Percentiles rank a stretch among this genome's conserved stretches.
Evolutionary conservation across 2,797 vertebrate species (phyloP).

Genomic region (Enteromius treurensis): DNA sequence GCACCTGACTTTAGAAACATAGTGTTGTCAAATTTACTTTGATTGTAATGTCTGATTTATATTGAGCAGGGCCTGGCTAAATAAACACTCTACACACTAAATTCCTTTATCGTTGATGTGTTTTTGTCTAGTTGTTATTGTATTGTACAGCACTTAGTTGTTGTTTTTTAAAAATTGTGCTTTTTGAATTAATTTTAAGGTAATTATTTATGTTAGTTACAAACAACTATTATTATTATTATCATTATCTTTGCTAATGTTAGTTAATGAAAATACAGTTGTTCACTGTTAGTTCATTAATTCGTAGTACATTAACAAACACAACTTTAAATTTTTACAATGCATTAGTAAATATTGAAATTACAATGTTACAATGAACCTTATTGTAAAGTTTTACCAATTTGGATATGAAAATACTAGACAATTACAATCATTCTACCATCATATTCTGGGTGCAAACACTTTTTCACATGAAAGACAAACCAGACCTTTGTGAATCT

Average conservation of each 20-base stretch:
- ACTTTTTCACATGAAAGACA: constrained; percentile 6
- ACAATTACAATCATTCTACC: not conserved
- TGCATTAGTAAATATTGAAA: too few species aligned
- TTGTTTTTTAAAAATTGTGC: not conserved
- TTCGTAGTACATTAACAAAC: too few species aligned
- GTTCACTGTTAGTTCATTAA: too few species aligned
- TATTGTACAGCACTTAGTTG: not conserved
- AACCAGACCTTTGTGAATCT: not conserved
- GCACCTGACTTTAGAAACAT: not conserved
- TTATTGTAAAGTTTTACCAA: not conserved
- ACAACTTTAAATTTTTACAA: too few species aligned
- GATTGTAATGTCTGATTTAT: not conserved
- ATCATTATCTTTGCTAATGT: too few species aligned
- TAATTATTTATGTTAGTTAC: too few species aligned
- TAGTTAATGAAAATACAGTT: too few species aligned
- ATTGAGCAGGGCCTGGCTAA: not conserved
- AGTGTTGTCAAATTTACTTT: not conserved
- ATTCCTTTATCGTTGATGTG: not conserved
- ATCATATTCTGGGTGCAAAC: not conserved
- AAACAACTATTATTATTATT: too few species aligned
- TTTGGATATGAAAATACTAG: not conserved
- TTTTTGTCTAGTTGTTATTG: not conserved
- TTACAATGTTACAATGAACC: too few species aligned
- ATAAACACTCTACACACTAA: not conserved
- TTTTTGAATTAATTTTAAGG: not conserved